phyloP scores from a whole-genome alignment of 2,888 invertebrate species.

The Caenorhabditis sp. region DNA sequence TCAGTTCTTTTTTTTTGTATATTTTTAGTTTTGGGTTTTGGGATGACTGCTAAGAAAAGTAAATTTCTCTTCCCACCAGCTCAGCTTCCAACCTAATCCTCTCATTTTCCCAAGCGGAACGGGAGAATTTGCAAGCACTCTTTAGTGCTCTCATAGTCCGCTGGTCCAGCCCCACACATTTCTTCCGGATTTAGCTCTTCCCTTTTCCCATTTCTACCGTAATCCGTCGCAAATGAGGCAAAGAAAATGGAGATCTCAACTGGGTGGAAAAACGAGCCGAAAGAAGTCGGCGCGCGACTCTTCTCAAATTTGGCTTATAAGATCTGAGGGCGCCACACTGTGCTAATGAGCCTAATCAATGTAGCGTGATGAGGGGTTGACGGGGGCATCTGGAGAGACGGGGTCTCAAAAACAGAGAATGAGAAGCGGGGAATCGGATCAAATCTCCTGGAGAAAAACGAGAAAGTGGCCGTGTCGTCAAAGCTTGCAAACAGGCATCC shows the following conservation, averaged over 20 bases:
- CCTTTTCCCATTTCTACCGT: conserved; percentile 41
- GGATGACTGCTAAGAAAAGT: conserved; percentile 3
- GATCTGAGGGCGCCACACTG: conserved; percentile 10
- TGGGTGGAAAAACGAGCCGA: conserved; percentile 39
- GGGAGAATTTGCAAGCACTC: conserved; percentile 1
- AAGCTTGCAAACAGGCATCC: conserved; percentile 49
- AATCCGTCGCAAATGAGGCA: conserved; percentile 43
- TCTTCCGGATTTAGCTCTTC: conserved; percentile 6
- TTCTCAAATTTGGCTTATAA: conserved; percentile 69
- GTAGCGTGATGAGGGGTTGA: background rate
- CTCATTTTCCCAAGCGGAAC: conserved; percentile 21
- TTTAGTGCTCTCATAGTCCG: background rate
- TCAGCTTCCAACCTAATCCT: conserved; percentile 28
- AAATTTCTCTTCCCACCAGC: conserved; percentile 6
- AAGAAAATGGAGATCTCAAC: conserved; percentile 31
- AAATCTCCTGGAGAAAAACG: conserved; percentile 42
- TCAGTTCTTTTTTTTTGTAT: background rate
- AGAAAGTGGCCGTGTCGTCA: conserved; percentile 44
- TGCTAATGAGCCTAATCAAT: conserved; percentile 66
- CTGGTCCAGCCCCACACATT: background rate
- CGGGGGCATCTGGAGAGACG: background rate
- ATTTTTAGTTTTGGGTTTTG: too few relatives aligned
- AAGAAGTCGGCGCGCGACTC: conserved; percentile 15
- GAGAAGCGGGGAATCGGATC: conserved; percentile 56
- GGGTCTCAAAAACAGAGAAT: conserved; percentile 15